phyloP scores from a whole-genome alignment of 2,888 invertebrate species.

The Zygogramma bicolorata region DNA sequence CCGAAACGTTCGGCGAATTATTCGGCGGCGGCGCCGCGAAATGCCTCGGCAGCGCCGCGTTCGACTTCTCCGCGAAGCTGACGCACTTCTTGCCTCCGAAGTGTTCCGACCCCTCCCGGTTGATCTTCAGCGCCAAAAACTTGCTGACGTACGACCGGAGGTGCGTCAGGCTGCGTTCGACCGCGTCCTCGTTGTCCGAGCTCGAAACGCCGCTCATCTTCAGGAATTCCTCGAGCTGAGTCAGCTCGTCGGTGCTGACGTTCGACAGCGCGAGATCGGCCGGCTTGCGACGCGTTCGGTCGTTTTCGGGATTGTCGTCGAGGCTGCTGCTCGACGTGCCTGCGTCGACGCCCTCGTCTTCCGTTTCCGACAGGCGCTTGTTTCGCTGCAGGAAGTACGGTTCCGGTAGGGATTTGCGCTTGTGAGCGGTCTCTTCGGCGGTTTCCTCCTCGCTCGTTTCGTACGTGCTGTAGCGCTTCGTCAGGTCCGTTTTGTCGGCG shows the following conservation, averaged over 20 bases:
- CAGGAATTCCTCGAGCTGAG: conserved; percentile 78
- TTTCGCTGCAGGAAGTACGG: conserved; percentile 68
- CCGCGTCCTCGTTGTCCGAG: conserved; percentile 75
- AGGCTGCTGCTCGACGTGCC: conserved; percentile 70
- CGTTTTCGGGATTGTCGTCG: conserved; percentile 70
- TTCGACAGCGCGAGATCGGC: conserved; percentile 58
- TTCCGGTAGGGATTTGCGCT: conserved; percentile 82
- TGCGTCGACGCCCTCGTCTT: conserved; percentile 74
- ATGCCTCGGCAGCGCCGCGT: conserved; percentile 68
- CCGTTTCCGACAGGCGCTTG: conserved; percentile 64
- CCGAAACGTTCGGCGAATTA: conserved; percentile 81
- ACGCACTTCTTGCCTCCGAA: conserved; percentile 78
- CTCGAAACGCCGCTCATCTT: conserved; percentile 79
- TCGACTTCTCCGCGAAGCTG: conserved; percentile 79
- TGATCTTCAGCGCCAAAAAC: conserved; percentile 78
- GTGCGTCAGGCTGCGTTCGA: conserved; percentile 77
- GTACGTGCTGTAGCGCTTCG: conserved; percentile 80
- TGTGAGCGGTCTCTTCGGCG: conserved; percentile 68
- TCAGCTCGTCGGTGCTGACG: conserved; percentile 74
- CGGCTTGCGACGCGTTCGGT: conserved; percentile 42
- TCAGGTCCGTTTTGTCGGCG: conserved; percentile 46
- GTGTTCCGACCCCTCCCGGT: conserved; percentile 75
- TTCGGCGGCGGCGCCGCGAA: conserved; percentile 73
- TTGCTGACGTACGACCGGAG: conserved; percentile 79
- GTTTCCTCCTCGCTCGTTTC: conserved; percentile 74